These are phyloP conservation scores for Ectropis crepuscularia DNA, from an alignment of 2,888 invertebrate species.

Conservation along the genomic window DNA sequence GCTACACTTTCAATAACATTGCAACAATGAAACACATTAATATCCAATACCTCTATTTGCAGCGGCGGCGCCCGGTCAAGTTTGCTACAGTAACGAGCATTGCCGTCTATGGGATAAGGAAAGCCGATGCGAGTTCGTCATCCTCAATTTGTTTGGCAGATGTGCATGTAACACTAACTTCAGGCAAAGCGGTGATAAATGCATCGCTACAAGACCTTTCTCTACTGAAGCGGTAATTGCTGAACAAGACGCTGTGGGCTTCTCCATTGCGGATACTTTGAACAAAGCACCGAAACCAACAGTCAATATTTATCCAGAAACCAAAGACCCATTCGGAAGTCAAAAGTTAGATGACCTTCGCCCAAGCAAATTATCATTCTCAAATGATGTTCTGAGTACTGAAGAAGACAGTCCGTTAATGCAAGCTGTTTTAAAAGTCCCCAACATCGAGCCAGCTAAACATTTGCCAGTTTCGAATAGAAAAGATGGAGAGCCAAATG, in stretches of 20 bases:
- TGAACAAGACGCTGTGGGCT: slow-evolving; percentile 59
- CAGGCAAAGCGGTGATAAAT: slow-evolving; percentile 87
- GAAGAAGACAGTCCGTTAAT: slow-evolving; percentile 75
- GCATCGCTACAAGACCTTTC: slow-evolving; percentile 77
- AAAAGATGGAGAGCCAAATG: slow-evolving; percentile 74
- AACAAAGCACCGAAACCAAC: slow-evolving; percentile 58
- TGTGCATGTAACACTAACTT: slow-evolving; percentile 91
- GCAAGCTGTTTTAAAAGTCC: slow-evolving; percentile 76
- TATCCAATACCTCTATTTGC: slow-evolving; percentile 49
- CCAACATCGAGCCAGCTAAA: slow-evolving; percentile 67
- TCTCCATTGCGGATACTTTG: slow-evolving; percentile 42
- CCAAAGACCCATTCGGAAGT: slow-evolving; percentile 38
- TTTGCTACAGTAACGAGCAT: slow-evolving; percentile 95
- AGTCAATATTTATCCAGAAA: slow-evolving; percentile 41
- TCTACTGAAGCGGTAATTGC: slow-evolving; percentile 73
- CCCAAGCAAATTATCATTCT: slow-evolving; percentile 67
- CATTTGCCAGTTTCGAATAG: slow-evolving; percentile 61
- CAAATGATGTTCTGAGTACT: slow-evolving; percentile 71
- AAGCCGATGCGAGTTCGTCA: slow-evolving; percentile 95
- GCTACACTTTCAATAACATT: slow-evolving; percentile 39
- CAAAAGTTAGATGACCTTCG: slow-evolving; percentile 56
- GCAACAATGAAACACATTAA: slow-evolving; percentile 27
- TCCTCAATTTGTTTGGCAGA: slow-evolving; percentile 94
- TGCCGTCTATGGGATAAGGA: slow-evolving; percentile 93
- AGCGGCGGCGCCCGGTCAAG: slow-evolving; percentile 94